Evolutionary conservation across 2,113 vertebrate genomes (phyloP).

Genomic region (Lucifuga dentata): DNA sequence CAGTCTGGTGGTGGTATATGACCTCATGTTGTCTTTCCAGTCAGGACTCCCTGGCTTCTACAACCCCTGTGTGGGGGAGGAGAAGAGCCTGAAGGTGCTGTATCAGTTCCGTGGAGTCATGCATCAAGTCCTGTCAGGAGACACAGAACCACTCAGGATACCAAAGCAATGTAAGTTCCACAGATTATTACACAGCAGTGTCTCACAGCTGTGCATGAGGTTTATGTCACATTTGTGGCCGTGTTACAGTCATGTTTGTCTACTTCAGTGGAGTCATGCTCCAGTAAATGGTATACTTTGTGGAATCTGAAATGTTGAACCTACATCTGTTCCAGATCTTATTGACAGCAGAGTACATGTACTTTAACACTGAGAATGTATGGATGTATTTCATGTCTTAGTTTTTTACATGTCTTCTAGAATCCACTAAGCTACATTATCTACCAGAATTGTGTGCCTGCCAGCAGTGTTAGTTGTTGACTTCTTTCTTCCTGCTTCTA

Average conservation of each 20-base stretch:
- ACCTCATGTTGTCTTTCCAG: constrained; percentile 75
- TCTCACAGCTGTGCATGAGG: neutral
- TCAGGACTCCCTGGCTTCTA: constrained; percentile 97
- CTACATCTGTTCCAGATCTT: constrained; percentile 15
- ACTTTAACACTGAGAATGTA: constrained; percentile 12
- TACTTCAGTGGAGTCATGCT: constrained; percentile 1
- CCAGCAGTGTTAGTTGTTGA: constrained; percentile 15
- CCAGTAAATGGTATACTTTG: neutral
- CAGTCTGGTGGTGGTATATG: constrained; percentile 12
- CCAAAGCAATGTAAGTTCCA: constrained; percentile 96
- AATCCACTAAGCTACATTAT: constrained; percentile 6
- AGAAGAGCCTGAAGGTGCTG: constrained; percentile 97
- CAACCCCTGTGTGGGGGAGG: constrained; percentile 96
- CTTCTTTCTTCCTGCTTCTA: constrained; percentile 27
- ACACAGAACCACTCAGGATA: constrained; percentile 96
- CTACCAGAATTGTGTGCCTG: neutral
- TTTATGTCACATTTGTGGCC: neutral
- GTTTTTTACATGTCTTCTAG: constrained; percentile 18
- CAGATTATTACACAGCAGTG: neutral
- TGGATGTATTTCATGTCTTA: constrained; percentile 8
- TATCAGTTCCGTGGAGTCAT: constrained; percentile 98
- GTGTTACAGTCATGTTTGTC: neutral
- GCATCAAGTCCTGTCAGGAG: constrained; percentile 94
- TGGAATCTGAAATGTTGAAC: constrained; percentile 2
- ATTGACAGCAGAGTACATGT: neutral